phyloP scores from a whole-genome alignment of 2,797 vertebrate species.

The Rhynchonycteris naso region DNA sequence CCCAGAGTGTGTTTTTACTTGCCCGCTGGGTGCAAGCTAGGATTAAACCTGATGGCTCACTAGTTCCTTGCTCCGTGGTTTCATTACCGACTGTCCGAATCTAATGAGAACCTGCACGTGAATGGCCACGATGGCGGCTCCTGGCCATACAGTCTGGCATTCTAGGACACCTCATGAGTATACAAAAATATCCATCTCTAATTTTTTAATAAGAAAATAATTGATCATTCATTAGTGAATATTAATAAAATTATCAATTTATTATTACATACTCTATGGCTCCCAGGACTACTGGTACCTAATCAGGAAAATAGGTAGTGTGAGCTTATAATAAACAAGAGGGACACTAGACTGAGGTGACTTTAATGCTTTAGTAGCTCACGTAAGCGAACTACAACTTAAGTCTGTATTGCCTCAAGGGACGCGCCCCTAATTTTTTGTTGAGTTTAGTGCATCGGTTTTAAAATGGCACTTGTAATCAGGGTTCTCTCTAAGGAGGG shows the following conservation, averaged over 20 bases:
- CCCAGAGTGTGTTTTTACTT: no score
- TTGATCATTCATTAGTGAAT: not conserved
- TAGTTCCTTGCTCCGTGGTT: no score
- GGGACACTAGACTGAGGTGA: not conserved
- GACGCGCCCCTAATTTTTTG: no score
- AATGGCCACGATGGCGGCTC: no score
- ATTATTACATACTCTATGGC: not conserved
- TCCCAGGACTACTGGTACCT: not conserved
- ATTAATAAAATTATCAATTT: constrained; percentile 35
- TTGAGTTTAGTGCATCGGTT: no score
- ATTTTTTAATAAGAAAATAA: constrained; percentile 38
- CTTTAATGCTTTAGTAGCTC: not conserved
- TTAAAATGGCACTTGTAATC: no score
- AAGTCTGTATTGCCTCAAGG: not conserved
- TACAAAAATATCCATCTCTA: not conserved
- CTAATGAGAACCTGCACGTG: no score
- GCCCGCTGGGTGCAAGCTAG: no score
- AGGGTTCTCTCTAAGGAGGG: no score
- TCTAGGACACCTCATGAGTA: not conserved
- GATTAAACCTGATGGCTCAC: no score
- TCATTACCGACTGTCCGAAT: no score
- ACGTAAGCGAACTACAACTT: not conserved
- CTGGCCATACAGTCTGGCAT: no score
- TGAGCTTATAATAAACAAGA: not conserved
- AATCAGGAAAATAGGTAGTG: not conserved